A percentile compares a stretch with the other conserved stretches of the same genome.
Evolutionary conservation across 2,888 invertebrate species (phyloP).

Genomic region (Drosophila neutralis): DNA sequence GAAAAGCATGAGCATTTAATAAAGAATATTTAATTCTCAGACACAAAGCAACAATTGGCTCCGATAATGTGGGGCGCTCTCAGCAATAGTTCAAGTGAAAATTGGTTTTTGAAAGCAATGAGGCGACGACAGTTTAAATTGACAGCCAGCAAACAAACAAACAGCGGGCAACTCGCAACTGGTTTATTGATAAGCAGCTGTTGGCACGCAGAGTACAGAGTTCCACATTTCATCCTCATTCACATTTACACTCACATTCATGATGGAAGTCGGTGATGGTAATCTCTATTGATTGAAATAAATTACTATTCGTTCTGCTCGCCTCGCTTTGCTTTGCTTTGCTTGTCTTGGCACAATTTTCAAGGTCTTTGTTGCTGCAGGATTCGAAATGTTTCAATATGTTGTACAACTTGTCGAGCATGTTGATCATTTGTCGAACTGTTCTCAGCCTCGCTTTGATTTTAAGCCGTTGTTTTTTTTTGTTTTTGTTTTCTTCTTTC

Average conservation of each 20-base stretch:
- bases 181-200: conserved; percentile 49
- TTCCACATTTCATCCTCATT: conserved; percentile 57
- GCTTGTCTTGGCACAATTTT: conserved; percentile 63
- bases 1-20: conserved; percentile 63
- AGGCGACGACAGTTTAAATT: conserved; percentile 63
- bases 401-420: conserved; percentile 8
- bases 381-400: background rate
- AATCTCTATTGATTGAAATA: conserved; percentile 65
- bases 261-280: conserved; percentile 57
- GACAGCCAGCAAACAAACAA: conserved; percentile 69
- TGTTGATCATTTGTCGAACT: conserved; percentile 28
- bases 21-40: conserved; percentile 67
- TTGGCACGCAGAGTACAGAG: conserved; percentile 30
- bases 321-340: conserved; percentile 11
- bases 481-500: conserved; percentile 46
- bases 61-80: conserved; percentile 38
- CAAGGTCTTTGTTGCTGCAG: conserved; percentile 57
- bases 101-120: conserved; percentile 61
- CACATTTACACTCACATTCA: background rate
- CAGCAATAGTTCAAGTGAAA: conserved; percentile 55
- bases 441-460: conserved; percentile 34
- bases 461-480: conserved; percentile 60
- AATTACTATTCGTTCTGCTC: conserved; percentile 47
- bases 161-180: conserved; percentile 47
- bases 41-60: conserved; percentile 49